Evolutionary conservation across 2,888 invertebrate genomes (phyloP), one percentile per base, ranked within the genome.

Genomic region (Tenthredo livida): DNA sequence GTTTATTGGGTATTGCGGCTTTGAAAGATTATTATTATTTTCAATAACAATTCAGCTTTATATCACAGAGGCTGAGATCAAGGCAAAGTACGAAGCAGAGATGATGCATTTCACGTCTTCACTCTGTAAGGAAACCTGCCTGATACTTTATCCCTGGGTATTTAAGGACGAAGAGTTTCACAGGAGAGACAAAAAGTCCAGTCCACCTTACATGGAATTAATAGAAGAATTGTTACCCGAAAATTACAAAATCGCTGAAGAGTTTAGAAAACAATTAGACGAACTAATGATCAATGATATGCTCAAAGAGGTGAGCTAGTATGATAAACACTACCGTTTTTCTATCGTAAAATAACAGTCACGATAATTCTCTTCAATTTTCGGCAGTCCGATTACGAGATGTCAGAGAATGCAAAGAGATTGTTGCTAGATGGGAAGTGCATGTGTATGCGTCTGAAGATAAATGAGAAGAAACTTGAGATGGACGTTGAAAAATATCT

Each of bases 121-220:
- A 0, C 87, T 93, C n/a, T 73, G 82, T 15, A 87, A 89, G 10
- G 91, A 93, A 87, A 92, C 92, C 9, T 90, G 90, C 75, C 86
- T 93, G 12, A 84, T 93, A 47, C 85, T 93, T 0, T 93, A 92
- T 85, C 93, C 93, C 0, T 93, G 93, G 93, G 84, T 92, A 54
- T 93, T 93, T 47, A 92, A 90, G 78, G 93, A 93, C 75, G 93
- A 92, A 82, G 93, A 93, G 50, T 92, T 92, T 12, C 92, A 91
- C 72, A 90, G 89, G 86, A 89, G 92, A 75, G 92, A 93, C 47
- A 93, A 93, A 86, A 91, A 89, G 75, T 88, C 88, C 2, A 91
- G 92, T 86, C 91, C 92, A 25, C 89, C 92, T 2, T 93, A 93
- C 72, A 84, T 88, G 6, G 93, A 93, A 72, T 88, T 93, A 47